A percentile compares a stretch with the other conserved stretches of the same genome.
Evolutionary conservation across 2,797 vertebrate species (phyloP).

Genomic region (Sebastes miniatus): DNA sequence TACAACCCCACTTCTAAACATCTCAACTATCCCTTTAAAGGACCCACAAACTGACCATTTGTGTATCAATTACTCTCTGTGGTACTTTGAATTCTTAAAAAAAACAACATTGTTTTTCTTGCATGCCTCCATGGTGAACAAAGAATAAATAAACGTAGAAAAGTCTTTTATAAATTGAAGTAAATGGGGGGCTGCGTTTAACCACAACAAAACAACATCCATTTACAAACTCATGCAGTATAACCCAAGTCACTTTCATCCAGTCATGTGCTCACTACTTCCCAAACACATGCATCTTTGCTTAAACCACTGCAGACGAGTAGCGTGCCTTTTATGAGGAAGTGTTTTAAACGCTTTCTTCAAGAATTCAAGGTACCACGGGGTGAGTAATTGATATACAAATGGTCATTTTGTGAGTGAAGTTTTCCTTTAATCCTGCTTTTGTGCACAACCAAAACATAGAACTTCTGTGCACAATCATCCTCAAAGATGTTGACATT

Average conservation of each 20-base stretch:
- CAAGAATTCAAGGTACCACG: too few relatives aligned
- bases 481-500: neutral
- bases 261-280: neutral
- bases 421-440: neutral
- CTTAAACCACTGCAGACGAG: neutral
- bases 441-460: neutral
- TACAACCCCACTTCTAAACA: too few relatives aligned
- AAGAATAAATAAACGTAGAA: neutral
- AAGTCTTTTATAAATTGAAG: neutral
- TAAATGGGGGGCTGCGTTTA: neutral
- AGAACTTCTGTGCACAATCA: neutral
- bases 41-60: neutral
- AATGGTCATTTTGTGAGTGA: neutral
- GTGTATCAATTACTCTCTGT: neutral
- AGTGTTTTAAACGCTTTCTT: neutral
- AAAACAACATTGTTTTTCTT: neutral
- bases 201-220: neutral
- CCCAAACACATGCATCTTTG: neutral
- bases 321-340: neutral
- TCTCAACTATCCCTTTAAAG: neutral
- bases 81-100: neutral
- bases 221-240: rapidly evolving
- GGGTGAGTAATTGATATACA: too few relatives aligned
- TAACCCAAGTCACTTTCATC: neutral
- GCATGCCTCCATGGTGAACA: neutral